A percentile compares a stretch with the other conserved stretches of the same genome.
These are phyloP conservation scores for Argentina silus DNA, from an alignment of 2,797 vertebrate species.

Conservation along the genomic window DNA sequence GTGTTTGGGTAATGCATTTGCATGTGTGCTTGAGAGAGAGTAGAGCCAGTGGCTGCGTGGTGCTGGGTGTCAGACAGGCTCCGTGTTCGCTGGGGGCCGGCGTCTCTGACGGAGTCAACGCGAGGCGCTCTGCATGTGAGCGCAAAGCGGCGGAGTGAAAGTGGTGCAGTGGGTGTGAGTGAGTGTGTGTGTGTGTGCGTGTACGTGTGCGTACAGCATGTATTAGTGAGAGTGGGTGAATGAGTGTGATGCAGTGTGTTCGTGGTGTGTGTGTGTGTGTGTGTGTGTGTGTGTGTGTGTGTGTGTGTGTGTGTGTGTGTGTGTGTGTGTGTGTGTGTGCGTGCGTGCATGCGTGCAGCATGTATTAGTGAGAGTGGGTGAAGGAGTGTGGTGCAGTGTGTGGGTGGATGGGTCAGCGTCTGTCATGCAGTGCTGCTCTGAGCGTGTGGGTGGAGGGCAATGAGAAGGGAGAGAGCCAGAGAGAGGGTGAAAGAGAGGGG, in stretches of 20 bases:
- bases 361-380: conserved; percentile 15
- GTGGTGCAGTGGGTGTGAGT: conserved; percentile 2
- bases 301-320: conserved; percentile 9
- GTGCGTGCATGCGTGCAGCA: not conserved
- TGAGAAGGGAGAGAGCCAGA: not conserved
- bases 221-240: not conserved
- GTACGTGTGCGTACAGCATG: not conserved
- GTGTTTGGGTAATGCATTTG: not conserved
- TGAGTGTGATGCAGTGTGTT: conserved; percentile 9
- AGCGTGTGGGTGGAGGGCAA: conserved; percentile 31
- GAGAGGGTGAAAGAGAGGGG: not conserved
- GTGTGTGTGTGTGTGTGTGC: not conserved
- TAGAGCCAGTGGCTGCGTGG: not conserved
- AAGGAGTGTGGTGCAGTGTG: conserved; percentile 20
- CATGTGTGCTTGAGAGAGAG: not conserved
- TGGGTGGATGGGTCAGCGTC: conserved; percentile 45
- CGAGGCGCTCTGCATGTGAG: not conserved
- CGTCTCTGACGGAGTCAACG: not conserved
- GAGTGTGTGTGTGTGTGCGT: conserved; percentile 1
- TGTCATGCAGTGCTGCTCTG: conserved; percentile 38
- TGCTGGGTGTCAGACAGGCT: not conserved
- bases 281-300: conserved; percentile 8
- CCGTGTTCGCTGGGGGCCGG: not conserved
- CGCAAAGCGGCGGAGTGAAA: not conserved
- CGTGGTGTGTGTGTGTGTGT: conserved; percentile 12